Base-by-base conservation (phyloP, 1,140 invertebrate genomes). In the Drosophila teissieri region DNA sequence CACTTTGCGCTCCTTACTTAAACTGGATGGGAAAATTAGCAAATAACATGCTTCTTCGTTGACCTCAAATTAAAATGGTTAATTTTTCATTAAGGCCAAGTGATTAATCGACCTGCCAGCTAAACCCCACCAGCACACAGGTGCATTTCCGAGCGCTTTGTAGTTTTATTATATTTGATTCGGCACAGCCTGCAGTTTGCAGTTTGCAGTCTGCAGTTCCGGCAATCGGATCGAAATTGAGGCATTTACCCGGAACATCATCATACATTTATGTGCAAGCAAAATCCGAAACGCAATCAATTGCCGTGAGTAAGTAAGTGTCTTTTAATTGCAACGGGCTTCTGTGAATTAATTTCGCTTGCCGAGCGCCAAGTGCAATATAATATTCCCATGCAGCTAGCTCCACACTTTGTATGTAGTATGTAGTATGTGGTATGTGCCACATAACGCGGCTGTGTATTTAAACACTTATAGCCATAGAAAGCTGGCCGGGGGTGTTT, bases 21-120 rank as follows among this genome's bases (percentile, higher is more conserved):
- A 61, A 42, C 19, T 63, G 60, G 55, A 31, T 40, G 24, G 14
- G n/a, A 37, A n/a, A 68, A 69, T 56, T 49, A 42, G 64, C 36
- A 69, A 70, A 70, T 72, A 69, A 42, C 37, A 57, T 40, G 49
- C 46, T 70, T 45, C 46, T 45, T 48, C 36, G 1, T 24, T 57
- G 52, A 44, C 52, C 64, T 70, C 44, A 72, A 49, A 57, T 56
- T 56, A 49, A 72, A 57, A 57, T 42, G 31, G 44, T 72, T 49
- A 70, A 72, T 72, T 70, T 70, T 72, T 72, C 37, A 72, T 72
- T 56, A 70, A 53, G 39, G 37, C 42, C 15, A 56, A 56, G 67
- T 56, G 52, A 45, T 68, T 39, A 69, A 40, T 39, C 44, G 40
- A n/a, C 56, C n/a, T 17, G 24, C 37, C 14, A 62, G 14, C 27